phyloP scores from a whole-genome alignment of 30 jellyfish, hydroid and myxozoan genomes.

The Aurelia coerulea region DNA sequence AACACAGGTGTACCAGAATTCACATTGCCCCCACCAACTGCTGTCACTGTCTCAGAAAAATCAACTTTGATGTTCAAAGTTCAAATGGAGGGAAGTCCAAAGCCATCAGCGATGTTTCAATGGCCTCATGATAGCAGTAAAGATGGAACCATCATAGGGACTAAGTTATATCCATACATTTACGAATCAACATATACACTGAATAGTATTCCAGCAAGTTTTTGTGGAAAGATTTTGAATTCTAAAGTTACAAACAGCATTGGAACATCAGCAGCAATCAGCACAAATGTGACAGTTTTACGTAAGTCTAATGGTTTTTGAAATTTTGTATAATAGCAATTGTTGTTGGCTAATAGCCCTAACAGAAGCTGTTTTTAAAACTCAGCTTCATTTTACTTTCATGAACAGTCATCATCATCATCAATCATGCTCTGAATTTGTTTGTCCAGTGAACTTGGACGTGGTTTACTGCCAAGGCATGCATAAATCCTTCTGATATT shows the following conservation, averaged over 20 bases:
- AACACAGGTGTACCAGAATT: conserved; percentile 22
- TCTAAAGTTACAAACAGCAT: conserved; percentile 12
- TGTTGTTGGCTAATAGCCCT: no score
- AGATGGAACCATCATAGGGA: background rate
- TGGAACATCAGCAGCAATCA: no score
- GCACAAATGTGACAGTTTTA: no score
- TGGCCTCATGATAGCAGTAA: conserved; percentile 7
- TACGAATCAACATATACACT: conserved; percentile 21
- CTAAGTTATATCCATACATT: conserved; percentile 10
- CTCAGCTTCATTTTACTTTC: no score
- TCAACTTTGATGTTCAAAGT: background rate
- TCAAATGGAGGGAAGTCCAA: conserved; percentile 41
- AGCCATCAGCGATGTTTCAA: conserved; percentile 26
- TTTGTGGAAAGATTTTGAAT: conserved; percentile 30
- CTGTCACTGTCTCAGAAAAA: background rate
- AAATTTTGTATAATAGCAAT: no score
- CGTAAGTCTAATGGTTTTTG: no score
- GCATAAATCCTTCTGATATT: no score
- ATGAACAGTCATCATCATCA: no score
- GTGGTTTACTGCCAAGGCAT: no score
- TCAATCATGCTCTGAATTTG: no score
- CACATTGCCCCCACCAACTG: background rate
- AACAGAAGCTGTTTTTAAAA: no score
- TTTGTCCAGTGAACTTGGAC: no score
- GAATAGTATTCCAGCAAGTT: conserved; percentile 3